Conservation (phyloP, 2,888 invertebrate genomes). For the Diadegma fenestrale region DNA sequence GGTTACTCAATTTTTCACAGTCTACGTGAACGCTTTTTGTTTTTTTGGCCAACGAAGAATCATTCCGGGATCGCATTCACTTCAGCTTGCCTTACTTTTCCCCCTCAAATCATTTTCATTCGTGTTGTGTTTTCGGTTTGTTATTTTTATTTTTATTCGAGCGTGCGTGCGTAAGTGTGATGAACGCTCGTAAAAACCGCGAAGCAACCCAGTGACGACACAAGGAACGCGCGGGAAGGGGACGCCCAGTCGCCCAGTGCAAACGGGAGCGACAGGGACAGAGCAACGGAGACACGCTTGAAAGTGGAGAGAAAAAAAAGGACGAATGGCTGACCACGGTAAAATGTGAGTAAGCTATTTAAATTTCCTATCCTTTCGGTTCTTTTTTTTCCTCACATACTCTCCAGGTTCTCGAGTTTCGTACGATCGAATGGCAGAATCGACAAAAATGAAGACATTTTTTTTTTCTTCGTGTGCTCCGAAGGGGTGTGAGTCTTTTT, state of each 20-base stretch:
- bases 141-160: slow-evolving; percentile 8
- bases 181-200: slow-evolving; percentile 28
- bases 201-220: slow-evolving; percentile 10
- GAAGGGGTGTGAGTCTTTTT: not conserved
- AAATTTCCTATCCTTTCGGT: not conserved
- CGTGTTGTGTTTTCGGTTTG: slow-evolving; percentile 31
- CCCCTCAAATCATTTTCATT: slow-evolving; percentile 35
- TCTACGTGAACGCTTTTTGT: not conserved
- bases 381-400: not conserved
- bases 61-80: not conserved
- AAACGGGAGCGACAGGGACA: slow-evolving; percentile 16
- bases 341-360: slow-evolving; percentile 77
- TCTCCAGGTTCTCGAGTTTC: slow-evolving; percentile 1
- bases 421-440: not conserved
- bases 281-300: slow-evolving; percentile 29
- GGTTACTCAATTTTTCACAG: slow-evolving; percentile 28
- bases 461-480: not conserved
- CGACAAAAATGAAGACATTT: not conserved
- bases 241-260: slow-evolving; percentile 33
- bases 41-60: not conserved
- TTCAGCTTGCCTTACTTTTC: slow-evolving; percentile 2
- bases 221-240: slow-evolving; percentile 15
- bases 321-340: slow-evolving; percentile 77
- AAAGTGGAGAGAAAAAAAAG: slow-evolving; percentile 27
- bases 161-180: slow-evolving; percentile 4